These are phyloP conservation scores for Diloba caeruleocephala DNA, from an alignment of 2,888 invertebrate genomes.

Conservation along the genomic window DNA sequence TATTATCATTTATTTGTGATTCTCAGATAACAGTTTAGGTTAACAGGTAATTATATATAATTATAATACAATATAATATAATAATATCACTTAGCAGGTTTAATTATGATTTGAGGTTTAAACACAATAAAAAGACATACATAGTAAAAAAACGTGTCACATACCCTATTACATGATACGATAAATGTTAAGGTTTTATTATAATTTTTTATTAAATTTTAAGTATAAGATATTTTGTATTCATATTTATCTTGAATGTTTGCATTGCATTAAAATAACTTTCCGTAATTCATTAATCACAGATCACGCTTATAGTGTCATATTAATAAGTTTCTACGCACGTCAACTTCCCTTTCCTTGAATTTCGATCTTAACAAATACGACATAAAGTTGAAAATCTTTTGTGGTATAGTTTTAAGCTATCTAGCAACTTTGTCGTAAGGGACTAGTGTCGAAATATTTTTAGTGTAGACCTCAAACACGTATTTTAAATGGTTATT, in stretches of 20 bases:
- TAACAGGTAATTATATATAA: too few relatives aligned
- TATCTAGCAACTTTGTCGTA: too few relatives aligned
- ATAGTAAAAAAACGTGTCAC: too few relatives aligned
- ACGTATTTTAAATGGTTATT: too few relatives aligned
- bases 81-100: too few relatives aligned
- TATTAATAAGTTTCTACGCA: conserved; percentile 33
- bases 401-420: conserved; percentile 2
- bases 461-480: too few relatives aligned
- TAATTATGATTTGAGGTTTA: too few relatives aligned
- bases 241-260: conserved; percentile 20
- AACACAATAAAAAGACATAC: too few relatives aligned
- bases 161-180: conserved; percentile 20
- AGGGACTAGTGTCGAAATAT: too few relatives aligned
- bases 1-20: too few relatives aligned
- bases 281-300: conserved; percentile 58
- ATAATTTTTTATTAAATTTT: conserved; percentile 14
- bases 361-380: conserved; percentile 1
- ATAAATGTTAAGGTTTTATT: not conserved
- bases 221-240: conserved; percentile 13
- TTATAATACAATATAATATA: too few relatives aligned
- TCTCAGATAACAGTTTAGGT: too few relatives aligned
- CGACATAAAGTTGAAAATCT: conserved; percentile 14
- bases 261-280: conserved; percentile 28
- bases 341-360: conserved; percentile 25
- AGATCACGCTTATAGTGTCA: conserved; percentile 58